Percentiles rank a stretch among this genome's conserved stretches.
Evolutionary conservation across 2,888 invertebrate species (phyloP).

Genomic region (Chymomyza caudatula): DNA sequence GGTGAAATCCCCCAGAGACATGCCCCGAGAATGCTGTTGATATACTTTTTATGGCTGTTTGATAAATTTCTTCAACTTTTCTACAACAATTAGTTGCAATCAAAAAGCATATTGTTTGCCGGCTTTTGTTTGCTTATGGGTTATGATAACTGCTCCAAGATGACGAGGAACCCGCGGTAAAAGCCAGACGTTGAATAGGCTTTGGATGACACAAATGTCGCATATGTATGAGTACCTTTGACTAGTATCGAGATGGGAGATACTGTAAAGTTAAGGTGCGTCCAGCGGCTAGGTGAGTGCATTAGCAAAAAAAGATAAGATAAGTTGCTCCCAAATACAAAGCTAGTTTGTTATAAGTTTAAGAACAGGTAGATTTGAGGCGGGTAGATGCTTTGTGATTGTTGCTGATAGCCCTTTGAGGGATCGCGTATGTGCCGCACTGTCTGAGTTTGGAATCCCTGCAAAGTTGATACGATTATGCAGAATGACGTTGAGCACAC

Average conservation of each 20-base stretch:
- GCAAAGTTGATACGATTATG: too few relatives aligned
- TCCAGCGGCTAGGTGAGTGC: too few relatives aligned
- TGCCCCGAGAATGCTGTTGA: constrained; percentile 55
- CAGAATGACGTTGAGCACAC: too few relatives aligned
- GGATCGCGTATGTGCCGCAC: too few relatives aligned
- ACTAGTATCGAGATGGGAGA: not conserved
- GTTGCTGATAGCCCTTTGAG: too few relatives aligned
- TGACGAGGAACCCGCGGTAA: not conserved
- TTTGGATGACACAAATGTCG: not conserved
- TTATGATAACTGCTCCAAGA: not conserved
- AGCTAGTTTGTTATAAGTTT: too few relatives aligned
- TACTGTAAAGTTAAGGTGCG: too few relatives aligned
- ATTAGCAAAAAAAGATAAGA: too few relatives aligned
- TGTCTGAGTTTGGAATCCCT: too few relatives aligned
- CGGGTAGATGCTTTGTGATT: too few relatives aligned
- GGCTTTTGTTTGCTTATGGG: not conserved
- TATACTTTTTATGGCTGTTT: constrained; percentile 70
- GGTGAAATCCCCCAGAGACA: constrained; percentile 7
- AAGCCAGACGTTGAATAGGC: not conserved
- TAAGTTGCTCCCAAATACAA: too few relatives aligned
- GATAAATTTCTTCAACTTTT: constrained; percentile 64
- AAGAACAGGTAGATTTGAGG: too few relatives aligned
- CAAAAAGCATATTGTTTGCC: constrained; percentile 64
- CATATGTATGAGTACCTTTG: not conserved
- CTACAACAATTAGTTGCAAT: constrained; percentile 68